Conservation (phyloP, 2,113 vertebrate species). For the Hippoglossus stenolepis region DNA sequence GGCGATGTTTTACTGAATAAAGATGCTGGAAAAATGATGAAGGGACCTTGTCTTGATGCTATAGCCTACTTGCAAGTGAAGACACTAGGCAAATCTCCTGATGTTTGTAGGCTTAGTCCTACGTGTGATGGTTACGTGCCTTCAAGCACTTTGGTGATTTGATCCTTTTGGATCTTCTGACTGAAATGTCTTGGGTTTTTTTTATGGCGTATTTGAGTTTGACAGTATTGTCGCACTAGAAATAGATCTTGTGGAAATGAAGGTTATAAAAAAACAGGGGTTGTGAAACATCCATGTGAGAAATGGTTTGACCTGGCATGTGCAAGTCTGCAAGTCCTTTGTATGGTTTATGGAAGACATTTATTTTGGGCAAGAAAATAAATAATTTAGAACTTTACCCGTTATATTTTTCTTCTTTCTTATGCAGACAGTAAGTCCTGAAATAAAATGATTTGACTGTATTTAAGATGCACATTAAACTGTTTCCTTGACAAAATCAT, state of each 20-base stretch:
- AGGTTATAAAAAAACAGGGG: neutral
- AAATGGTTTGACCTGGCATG: conserved; percentile 1
- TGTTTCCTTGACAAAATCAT: neutral
- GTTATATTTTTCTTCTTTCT: neutral
- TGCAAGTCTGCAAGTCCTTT: conserved; percentile 6
- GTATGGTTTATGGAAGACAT: neutral
- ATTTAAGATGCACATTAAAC: neutral
- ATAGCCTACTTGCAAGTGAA: neutral
- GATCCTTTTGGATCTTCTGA: too few species aligned
- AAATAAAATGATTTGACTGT: neutral
- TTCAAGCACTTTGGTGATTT: neutral
- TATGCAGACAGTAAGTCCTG: fast-evolving
- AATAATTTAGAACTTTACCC: neutral
- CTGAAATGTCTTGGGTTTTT: neutral
- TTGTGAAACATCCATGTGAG: neutral
- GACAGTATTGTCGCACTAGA: neutral
- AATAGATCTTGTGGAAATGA: neutral
- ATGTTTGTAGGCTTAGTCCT: neutral
- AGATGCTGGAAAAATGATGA: neutral
- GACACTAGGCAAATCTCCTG: neutral
- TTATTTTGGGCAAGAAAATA: neutral
- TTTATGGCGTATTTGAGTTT: conserved; percentile 13
- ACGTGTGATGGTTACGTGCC: neutral
- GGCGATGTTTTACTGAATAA: neutral
- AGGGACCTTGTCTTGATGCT: neutral